Base-by-base conservation (phyloP, 1,140 invertebrate species). In the Whitmania pigra region DNA sequence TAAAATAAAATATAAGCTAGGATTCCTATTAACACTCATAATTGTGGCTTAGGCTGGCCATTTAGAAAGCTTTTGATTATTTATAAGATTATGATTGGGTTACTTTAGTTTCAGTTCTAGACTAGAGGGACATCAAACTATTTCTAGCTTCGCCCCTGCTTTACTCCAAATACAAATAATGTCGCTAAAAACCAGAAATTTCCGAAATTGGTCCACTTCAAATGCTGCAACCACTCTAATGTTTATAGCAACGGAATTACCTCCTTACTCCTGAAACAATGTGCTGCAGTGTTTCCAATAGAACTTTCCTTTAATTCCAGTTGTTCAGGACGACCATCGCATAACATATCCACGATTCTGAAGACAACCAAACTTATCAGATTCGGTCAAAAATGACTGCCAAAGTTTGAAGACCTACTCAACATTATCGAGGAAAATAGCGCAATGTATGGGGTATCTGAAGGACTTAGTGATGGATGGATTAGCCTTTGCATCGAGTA, bases 401-500 rank as follows among this genome's bases (percentile, higher is more conserved):
- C 57, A 63, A 57, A 57, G 54, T 63, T 63, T 11, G 7, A 31
- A 63, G 9, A 25, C 22, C 22, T 7, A 72, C 73, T 69, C 22
- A 18, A 71, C 17, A 29, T 36, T 53, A 53, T 69, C 70, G 29
- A 55, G 73, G 29, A 73, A 71, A 13, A 81, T 74, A 57, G 80
- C 80, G 54, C 76, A 73, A 74, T 82, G 80, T 60, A 82, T 79
- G 22, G 80, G 79, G 27, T 77, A 75, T 60, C 74, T 73, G 43
- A 77, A 74, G 49, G 77, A 75, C 36, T 75, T 74, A 29, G 77
- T 75, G 15, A 79, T 71, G 29, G 57, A 53, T 4, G 79, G 79
- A 57, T 81, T 76, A 53, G 78, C 80, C 20, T 78, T 77, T 60
- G 68, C 73, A 13, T 88, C 77, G 0, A 94, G 78, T 7, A 96